Percentiles rank a stretch among this genome's conserved stretches.
These are phyloP conservation scores for Enteromius afrohamiltoni DNA, from an alignment of 2,797 vertebrate species.

Conservation along the genomic window DNA sequence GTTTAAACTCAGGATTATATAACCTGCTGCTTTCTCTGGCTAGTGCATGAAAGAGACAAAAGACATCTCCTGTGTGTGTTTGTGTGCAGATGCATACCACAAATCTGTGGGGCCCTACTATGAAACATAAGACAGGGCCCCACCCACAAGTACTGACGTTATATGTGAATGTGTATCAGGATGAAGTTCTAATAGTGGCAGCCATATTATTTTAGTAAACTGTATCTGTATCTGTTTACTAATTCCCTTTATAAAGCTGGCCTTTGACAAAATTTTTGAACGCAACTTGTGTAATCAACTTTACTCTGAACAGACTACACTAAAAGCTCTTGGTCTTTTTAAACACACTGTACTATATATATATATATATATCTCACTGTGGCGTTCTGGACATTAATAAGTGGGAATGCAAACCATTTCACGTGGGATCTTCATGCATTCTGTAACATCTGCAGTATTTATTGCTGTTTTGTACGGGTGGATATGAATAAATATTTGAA, in stretches of 20 bases:
- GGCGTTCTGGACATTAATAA: not conserved
- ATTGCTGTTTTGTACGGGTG: too few relatives aligned
- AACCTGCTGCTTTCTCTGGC: constrained; percentile 39
- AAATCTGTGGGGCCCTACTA: not conserved
- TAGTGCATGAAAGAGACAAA: not conserved
- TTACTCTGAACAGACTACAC: not conserved
- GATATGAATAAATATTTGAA: constrained; percentile 19
- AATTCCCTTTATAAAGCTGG: not conserved
- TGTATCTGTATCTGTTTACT: not conserved
- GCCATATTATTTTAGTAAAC: not conserved
- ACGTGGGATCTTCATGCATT: not conserved
- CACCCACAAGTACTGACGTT: not conserved
- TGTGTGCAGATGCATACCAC: not conserved
- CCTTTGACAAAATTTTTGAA: not conserved
- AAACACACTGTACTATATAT: not conserved
- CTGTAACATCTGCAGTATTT: not conserved
- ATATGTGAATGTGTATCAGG: not conserved
- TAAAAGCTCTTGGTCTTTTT: not conserved
- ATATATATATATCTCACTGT: not conserved
- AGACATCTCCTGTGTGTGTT: not conserved
- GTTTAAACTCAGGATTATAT: constrained; percentile 56
- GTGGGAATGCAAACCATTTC: not conserved
- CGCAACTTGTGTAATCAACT: not conserved
- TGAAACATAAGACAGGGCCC: not conserved
- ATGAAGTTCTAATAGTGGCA: not conserved